Evolutionary conservation across 64 coral and sea anemone species (phyloP), one percentile per base, ranked within the genome.

Genomic region (Porites australiensis): DNA sequence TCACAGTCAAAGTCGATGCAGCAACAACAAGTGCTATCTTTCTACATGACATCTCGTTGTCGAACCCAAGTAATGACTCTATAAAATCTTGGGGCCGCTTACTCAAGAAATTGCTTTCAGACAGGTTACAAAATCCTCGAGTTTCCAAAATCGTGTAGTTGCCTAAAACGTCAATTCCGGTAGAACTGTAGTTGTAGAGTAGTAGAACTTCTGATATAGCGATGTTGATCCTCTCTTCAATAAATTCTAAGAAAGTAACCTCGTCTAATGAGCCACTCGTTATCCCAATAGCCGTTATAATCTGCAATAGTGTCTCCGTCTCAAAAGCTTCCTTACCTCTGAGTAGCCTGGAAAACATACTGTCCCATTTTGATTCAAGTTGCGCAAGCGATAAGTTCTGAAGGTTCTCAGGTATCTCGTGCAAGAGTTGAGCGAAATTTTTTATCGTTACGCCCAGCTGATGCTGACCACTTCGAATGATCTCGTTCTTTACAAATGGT

Each of bases 121-220:
- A 22, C 13, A 91, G 45, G 74, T 88, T 51, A 61, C 95, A 98
- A 70, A 72, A 60, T 11, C 60, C 64, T 13, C 88, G 92, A 83
- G 91, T 60, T 70, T 98, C 92, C 58, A 21, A 21, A 16, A 98
- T 83, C 3, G 86, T 82, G 88, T 93, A 98, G 74, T 94, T 88
- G 11, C 44, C 50, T 2, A 98, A 77, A 23, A 94, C 88, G 46
- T 75, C 78, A 21, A 98, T 19, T 3, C 75, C 95, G 73, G 88
- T 44, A 55, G 44, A 46, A 52, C 74, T 86, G 37, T 88, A 66
- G 62, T 51, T 86, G 66, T 87, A 94, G n/a, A 98, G 67, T 3
- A 88, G 13, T 19, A 89, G 74, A 58, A 94, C 3, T 55, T 98
- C 95, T 13, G 9, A n/a, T 52, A 65, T 68, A 57, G 76, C 83